phyloP scores from a whole-genome alignment of 2,888 invertebrate genomes.

The Hyposoter didymator region DNA sequence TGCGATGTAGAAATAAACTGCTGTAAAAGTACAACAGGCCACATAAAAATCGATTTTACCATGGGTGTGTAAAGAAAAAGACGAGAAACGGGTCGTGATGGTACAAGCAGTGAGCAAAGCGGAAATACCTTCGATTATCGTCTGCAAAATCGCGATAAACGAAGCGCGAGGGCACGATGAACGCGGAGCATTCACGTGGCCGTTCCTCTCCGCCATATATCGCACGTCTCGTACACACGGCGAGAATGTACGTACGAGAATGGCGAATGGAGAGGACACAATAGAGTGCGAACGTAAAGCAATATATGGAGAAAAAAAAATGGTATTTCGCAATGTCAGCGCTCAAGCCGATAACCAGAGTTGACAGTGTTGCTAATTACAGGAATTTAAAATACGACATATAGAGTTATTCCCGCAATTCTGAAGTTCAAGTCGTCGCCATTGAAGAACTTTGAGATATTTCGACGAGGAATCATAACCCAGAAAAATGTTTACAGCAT shows the following conservation, averaged over 20 bases:
- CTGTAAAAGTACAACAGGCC: neutral
- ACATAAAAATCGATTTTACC: constrained; percentile 57
- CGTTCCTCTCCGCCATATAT: constrained; percentile 44
- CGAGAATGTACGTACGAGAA: neutral
- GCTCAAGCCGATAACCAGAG: neutral
- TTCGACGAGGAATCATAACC: neutral
- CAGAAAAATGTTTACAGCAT: neutral
- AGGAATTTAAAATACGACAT: neutral
- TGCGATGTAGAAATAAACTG: neutral
- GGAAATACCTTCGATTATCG: constrained; percentile 63
- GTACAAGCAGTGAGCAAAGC: constrained; percentile 37
- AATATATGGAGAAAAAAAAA: constrained; percentile 10
- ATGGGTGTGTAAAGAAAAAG: constrained; percentile 1
- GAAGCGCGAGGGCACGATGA: constrained; percentile 54
- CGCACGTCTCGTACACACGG: constrained; percentile 7
- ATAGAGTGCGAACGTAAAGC: constrained; percentile 9
- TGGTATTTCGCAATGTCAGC: neutral
- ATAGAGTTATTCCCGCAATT: neutral
- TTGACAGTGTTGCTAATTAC: neutral
- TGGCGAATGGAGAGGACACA: constrained; percentile 7
- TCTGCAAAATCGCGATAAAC: constrained; percentile 60
- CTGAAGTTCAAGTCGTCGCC: too few relatives aligned
- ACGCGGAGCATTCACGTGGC: constrained; percentile 37
- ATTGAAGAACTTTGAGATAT: too few relatives aligned
- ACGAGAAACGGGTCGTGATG: neutral